A percentile compares a stretch with the other conserved stretches of the same genome.
phyloP scores from a whole-genome alignment of 2,888 invertebrate genomes.

The Leuctra nigra region DNA sequence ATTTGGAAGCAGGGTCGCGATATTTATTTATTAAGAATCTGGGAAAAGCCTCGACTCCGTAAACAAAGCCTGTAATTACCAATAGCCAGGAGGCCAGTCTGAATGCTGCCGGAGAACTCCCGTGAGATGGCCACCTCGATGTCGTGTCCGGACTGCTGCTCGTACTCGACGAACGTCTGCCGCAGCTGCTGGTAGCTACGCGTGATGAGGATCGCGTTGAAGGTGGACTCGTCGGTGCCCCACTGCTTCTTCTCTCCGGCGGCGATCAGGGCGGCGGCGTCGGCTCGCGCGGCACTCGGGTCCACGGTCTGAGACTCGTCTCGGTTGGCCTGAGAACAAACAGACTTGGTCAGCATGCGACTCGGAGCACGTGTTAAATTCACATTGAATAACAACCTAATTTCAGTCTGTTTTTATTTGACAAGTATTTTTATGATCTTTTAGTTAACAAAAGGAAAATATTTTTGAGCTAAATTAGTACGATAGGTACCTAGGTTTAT shows the following conservation, averaged over 20 bases:
- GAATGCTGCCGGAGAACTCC: conserved; percentile 81
- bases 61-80: too few relatives aligned
- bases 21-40: too few relatives aligned
- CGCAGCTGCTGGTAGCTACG: conserved; percentile 86
- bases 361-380: too few relatives aligned
- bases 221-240: conserved; percentile 87
- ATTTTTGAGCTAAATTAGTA: too few relatives aligned
- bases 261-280: conserved; percentile 69
- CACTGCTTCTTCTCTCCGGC: conserved; percentile 68
- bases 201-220: conserved; percentile 78
- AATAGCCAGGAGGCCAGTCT: conserved; percentile 81
- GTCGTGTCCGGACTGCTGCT: conserved; percentile 71
- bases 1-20: too few relatives aligned
- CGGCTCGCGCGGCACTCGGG: conserved; percentile 68
- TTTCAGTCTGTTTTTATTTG: too few relatives aligned
- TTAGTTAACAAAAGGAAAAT: too few relatives aligned
- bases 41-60: too few relatives aligned
- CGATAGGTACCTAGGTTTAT: too few relatives aligned
- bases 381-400: too few relatives aligned
- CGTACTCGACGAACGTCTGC: conserved; percentile 78
- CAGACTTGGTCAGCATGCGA: too few relatives aligned
- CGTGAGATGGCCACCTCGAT: conserved; percentile 79
- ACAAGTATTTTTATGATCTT: too few relatives aligned
- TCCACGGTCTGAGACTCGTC: conserved; percentile 86
- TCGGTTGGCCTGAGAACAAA: conserved; percentile 57